Evolutionary conservation across 2,113 vertebrate genomes (phyloP), one percentile per base, ranked within the genome.

Genomic region (Microtus richardsoni): DNA sequence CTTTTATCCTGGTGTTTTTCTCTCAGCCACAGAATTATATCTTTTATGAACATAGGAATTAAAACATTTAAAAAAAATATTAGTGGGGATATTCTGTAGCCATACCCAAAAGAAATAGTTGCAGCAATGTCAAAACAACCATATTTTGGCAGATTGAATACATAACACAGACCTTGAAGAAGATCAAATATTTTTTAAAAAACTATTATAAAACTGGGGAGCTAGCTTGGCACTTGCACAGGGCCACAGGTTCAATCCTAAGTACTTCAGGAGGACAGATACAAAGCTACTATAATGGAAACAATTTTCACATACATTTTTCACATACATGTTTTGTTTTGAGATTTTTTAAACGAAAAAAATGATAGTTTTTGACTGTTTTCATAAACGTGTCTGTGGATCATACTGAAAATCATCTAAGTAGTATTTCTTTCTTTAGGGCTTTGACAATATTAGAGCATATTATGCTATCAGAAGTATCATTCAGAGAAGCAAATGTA

Each of bases 391-490:
- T 70, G 21, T 95, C 86, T 62, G 95, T 91, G 54, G 26, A 11
- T 33, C 1, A 41, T 26, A 17, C 21, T 78, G 44, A 77, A 95
- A 86, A 86, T 78, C 39, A 64, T 26, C 41, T 86, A 82, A 11
- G 33, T 91, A 74, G 13, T 64, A 44, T 91, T 95, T 93, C 17
- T 87, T 90, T 88, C 66, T 96, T 84, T 80, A 83, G 21, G 21
- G 14, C 28, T 95, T 95, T 92, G 36, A 86, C 79, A 84, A 44
- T 85, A 73, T 91, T 92, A 73, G 94, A 97, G 75, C 58, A 85
- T 14, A 87, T 36, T n/a, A 83, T 33, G 77, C 13, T 92, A 44
- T 74, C 60, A 92, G 39, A 96, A 96, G 30, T 26, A 33, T 78
- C 33, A 78, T 39, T 96, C 80, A 39, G 30, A 84, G 85, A 96